These are phyloP conservation scores for Enteromius thamalakanensis DNA, from an alignment of 2,797 vertebrate species.

Conservation along the genomic window DNA sequence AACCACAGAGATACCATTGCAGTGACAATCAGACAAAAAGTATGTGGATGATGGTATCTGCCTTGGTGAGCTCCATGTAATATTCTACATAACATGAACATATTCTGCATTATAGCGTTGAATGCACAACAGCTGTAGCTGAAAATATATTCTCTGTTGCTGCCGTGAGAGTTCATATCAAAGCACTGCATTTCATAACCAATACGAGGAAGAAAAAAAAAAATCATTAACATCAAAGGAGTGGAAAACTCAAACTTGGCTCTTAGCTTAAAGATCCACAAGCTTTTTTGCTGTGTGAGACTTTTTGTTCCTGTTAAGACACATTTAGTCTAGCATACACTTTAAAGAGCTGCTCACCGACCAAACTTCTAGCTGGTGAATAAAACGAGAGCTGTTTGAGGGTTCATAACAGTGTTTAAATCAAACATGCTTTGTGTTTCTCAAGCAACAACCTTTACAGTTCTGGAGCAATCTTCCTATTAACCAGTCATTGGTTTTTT, in stretches of 20 bases:
- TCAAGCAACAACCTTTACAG: neutral
- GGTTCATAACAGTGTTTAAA: neutral
- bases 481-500: neutral
- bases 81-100: constrained; percentile 18
- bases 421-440: neutral
- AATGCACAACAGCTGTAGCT: constrained; percentile 6
- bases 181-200: constrained; percentile 31
- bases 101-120: neutral
- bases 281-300: constrained; percentile 18
- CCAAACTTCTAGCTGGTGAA: constrained; percentile 7
- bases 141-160: constrained; percentile 4
- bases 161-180: constrained; percentile 39
- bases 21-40: neutral
- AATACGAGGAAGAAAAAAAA: neutral
- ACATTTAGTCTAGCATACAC: constrained; percentile 54
- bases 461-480: neutral
- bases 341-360: constrained; percentile 19
- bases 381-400: neutral
- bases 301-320: constrained; percentile 51
- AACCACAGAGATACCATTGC: neutral
- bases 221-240: constrained; percentile 44
- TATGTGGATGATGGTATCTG: neutral
- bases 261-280: constrained; percentile 35
- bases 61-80: constrained; percentile 3
- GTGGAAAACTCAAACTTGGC: constrained; percentile 35